Evolutionary conservation across 1,140 invertebrate genomes (phyloP).

Genomic region (Pseudomyrmex gracilis): DNA sequence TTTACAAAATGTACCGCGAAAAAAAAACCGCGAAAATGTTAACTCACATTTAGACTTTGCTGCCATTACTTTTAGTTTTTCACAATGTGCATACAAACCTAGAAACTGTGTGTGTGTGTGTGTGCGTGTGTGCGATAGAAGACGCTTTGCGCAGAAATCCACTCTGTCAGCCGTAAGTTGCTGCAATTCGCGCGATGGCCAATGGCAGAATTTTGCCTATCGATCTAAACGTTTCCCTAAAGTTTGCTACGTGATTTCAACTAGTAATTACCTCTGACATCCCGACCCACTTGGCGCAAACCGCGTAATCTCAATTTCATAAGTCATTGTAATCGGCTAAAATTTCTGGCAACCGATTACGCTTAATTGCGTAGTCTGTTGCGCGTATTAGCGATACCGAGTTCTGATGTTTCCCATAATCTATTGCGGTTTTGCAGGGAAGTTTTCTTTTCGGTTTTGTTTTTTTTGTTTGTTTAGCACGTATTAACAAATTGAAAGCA

Average conservation of each 20-base stretch:
- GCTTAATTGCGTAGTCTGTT: neutral
- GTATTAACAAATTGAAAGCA: too few relatives aligned
- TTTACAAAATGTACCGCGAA: too few relatives aligned
- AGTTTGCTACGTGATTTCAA: conserved; percentile 55
- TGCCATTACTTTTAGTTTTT: conserved; percentile 17
- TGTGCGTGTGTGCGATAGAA: too few relatives aligned
- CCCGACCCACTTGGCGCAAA: conserved; percentile 45
- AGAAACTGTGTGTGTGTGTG: conserved; percentile 28
- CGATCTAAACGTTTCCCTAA: conserved; percentile 55
- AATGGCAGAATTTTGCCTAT: conserved; percentile 47
- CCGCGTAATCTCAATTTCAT: conserved; percentile 51
- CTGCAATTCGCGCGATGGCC: conserved; percentile 23
- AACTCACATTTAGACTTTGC: conserved; percentile 13
- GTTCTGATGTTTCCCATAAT: too few relatives aligned
- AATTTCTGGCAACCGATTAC: conserved; percentile 29
- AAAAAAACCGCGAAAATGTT: too few relatives aligned
- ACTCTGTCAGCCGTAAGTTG: conserved; percentile 48
- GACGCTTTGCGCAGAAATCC: conserved; percentile 39
- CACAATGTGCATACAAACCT: conserved; percentile 48
- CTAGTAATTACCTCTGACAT: conserved; percentile 49
- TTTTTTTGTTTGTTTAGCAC: too few relatives aligned
- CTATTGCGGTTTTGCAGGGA: too few relatives aligned
- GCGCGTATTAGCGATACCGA: too few relatives aligned
- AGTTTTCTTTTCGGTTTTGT: too few relatives aligned
- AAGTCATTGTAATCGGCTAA: conserved; percentile 45